Conservation (phyloP, 2,888 invertebrate species). For the Tetranychus truncatus region DNA sequence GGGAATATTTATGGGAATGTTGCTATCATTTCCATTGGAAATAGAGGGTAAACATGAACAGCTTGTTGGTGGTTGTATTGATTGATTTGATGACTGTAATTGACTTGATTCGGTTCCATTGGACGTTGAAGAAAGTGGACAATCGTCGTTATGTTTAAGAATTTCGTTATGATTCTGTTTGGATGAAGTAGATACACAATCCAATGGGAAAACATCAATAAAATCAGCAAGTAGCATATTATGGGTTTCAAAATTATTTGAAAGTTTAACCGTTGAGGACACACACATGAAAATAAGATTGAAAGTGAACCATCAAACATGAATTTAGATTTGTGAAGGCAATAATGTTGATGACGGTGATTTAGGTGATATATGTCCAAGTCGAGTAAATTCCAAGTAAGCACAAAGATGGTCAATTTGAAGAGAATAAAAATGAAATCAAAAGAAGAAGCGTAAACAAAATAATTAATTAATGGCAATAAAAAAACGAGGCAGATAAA, state of each 20-base stretch:
- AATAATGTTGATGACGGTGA: not conserved
- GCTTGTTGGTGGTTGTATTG: not conserved
- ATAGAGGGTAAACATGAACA: not conserved
- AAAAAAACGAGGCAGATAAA: not conserved
- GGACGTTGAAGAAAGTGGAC: not conserved
- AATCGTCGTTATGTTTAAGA: not conserved
- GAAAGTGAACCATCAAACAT: no score
- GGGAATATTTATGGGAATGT: not conserved
- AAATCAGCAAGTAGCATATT: not conserved
- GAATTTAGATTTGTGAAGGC: not conserved
- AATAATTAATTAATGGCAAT: not conserved
- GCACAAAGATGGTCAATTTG: no score
- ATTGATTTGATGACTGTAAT: not conserved
- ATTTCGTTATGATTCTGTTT: slow-evolving; percentile 1
- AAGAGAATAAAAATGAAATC: no score
- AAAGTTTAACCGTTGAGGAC: no score
- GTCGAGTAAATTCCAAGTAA: no score
- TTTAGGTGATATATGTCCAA: not conserved
- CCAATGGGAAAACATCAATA: not conserved
- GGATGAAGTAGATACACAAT: not conserved
- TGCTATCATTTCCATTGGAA: not conserved
- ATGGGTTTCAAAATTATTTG: not conserved
- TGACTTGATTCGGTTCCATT: not conserved
- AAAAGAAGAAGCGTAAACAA: no score
- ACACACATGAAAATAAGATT: no score